Base-by-base conservation (phyloP, 1,140 invertebrate species). In the Drosophila parvula region DNA sequence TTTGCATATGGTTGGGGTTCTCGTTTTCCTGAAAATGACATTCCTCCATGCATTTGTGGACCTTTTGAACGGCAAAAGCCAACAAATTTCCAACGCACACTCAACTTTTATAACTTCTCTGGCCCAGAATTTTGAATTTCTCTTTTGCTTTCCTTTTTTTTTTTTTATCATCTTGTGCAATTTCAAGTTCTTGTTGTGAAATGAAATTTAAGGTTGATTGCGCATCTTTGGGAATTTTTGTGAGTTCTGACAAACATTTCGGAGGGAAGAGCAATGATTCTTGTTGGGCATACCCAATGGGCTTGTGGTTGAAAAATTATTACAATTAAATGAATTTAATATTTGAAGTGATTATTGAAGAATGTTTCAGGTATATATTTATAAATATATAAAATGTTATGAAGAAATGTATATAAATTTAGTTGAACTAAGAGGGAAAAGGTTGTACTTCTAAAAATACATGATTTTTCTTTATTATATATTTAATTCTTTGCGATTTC, bases 1-100 rank as follows among this genome's bases (percentile, higher is more conserved):
- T 88, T 88, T 88, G 84, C 83, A 89, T 86, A 73, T 57, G 63
- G n/a, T 56, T 30, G 6, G 59, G 44, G 11, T 38, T 9, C 30
- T 22, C 5, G 50, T 48, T 27, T 34, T 36, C 22, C 64, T 38
- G 34, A 47, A 70, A 70, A 48, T 50, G 59, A 22, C 51, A 74
- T 57, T 55, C 36, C 50, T 27, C n/a, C 30, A 43, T 56, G 32
- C 48, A 68, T 41, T 50, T 70, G 59, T 64, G 59, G 43, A 68
- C 65, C 65, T 30, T 69, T 69, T 58, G 43, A 48, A 34, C 48
- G 53, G 36, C 68, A 48, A 48, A 47, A 48, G 28, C 27, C 28
- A 57, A 40, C 41, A 45, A 30, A 32, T 36, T 41, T 48, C n/a
- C 22, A 38, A 38, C 62, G 41, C 56, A 45, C 41, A 47, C 30